Percentiles rank a stretch among this genome's conserved stretches.
Conservation (phyloP, 2,888 invertebrate species). For the Xestia xanthographa region DNA sequence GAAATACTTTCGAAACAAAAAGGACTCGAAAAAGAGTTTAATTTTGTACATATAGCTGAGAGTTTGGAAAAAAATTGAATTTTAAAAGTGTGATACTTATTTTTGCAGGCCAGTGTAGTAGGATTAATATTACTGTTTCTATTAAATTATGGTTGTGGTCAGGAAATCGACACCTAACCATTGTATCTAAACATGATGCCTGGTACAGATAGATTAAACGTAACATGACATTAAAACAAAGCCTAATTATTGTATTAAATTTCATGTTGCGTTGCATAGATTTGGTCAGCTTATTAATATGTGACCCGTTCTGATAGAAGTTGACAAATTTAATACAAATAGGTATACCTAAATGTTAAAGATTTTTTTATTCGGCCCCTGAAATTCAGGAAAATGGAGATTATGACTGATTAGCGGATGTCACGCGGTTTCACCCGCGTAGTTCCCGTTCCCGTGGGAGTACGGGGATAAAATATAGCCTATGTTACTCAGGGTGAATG, state of each 20-base stretch:
- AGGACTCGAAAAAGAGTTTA: too few species aligned
- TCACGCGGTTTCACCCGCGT: too few species aligned
- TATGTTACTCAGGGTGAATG: too few species aligned
- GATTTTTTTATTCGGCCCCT: background rate
- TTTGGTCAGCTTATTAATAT: background rate
- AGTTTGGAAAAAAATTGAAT: too few species aligned
- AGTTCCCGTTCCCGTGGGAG: too few species aligned
- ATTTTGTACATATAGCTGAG: too few species aligned
- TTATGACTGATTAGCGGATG: background rate
- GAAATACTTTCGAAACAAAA: too few species aligned
- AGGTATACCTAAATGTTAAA: background rate
- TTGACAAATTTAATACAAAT: background rate
- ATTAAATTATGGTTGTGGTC: background rate
- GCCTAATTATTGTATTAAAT: too few species aligned
- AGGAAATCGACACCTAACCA: background rate
- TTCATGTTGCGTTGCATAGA: background rate
- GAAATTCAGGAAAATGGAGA: background rate
- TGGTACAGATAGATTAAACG: background rate
- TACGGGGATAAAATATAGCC: too few species aligned
- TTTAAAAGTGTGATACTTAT: too few species aligned
- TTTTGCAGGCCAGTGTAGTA: too few species aligned
- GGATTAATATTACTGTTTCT: background rate
- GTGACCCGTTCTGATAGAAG: background rate
- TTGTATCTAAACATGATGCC: background rate
- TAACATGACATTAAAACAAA: too few species aligned